These are phyloP conservation scores for Periophthalmus magnuspinnatus DNA, from an alignment of 2,797 vertebrate species.

Conservation along the genomic window DNA sequence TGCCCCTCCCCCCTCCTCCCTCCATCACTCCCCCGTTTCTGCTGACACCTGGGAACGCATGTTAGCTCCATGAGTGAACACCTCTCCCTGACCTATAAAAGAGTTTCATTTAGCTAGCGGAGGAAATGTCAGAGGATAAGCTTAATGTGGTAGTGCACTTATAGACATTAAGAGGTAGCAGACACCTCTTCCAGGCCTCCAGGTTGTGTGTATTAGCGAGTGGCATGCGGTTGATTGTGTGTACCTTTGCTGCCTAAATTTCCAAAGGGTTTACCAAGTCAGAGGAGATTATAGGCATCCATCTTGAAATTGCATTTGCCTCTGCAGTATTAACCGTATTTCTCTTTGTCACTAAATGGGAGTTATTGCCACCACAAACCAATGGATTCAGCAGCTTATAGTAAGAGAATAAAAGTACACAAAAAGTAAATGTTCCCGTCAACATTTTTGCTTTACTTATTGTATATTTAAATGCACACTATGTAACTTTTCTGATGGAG, in stretches of 20 bases:
- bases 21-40: background rate
- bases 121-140: conserved; percentile 56
- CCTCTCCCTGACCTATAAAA: conserved; percentile 65
- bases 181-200: conserved; percentile 38
- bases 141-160: conserved; percentile 45
- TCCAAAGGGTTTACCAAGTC: conserved; percentile 45
- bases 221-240: conserved; percentile 39
- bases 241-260: conserved; percentile 31
- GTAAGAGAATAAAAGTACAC: background rate
- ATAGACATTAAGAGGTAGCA: conserved; percentile 37
- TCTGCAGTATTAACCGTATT: conserved; percentile 62
- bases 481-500: background rate
- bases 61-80: conserved; percentile 69
- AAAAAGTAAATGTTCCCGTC: background rate
- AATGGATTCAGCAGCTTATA: background rate
- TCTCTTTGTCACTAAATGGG: conserved; percentile 54
- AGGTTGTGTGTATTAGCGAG: conserved; percentile 19
- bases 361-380: conserved; percentile 50
- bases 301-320: conserved; percentile 69
- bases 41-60: conserved; percentile 58
- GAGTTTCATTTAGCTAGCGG: conserved; percentile 33
- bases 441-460: too few relatives aligned
- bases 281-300: conserved; percentile 64
- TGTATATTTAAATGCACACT: background rate
- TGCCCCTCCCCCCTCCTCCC: conserved; percentile 25